These are phyloP conservation scores for Callipepla californica DNA, from an alignment of 2,113 vertebrate species.

Conservation along the genomic window DNA sequence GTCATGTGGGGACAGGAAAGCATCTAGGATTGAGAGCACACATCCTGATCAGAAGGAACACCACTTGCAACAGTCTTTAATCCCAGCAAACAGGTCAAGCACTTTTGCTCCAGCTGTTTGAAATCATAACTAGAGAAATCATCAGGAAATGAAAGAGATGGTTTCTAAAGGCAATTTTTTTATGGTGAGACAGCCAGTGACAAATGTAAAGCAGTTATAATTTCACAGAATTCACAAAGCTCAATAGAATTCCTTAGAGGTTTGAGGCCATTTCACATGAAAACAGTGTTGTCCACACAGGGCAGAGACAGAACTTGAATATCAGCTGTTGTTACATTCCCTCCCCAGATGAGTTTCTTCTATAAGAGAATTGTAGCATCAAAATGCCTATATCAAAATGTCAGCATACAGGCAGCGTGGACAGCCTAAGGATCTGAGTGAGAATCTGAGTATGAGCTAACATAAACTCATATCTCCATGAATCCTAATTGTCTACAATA, in stretches of 20 bases:
- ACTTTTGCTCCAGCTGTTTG: not conserved
- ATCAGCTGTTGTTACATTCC: not conserved
- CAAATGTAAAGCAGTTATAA: not conserved
- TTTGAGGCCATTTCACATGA: not conserved
- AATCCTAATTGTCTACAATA: not conserved
- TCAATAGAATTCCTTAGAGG: not conserved
- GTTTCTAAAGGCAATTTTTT: not conserved
- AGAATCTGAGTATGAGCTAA: not conserved
- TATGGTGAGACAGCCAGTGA: not conserved
- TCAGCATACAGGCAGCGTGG: not conserved
- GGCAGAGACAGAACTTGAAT: not conserved
- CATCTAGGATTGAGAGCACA: not conserved
- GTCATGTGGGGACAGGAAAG: not conserved
- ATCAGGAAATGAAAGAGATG: not conserved
- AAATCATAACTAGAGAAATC: not conserved
- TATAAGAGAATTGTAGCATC: not conserved
- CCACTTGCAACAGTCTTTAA: not conserved
- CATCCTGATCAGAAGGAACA: not conserved
- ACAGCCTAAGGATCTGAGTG: not conserved
- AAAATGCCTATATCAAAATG: not conserved
- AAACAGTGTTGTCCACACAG: not conserved
- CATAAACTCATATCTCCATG: not conserved
- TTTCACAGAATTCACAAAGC: not conserved
- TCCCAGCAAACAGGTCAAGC: not conserved
- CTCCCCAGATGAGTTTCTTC: not conserved